A percentile compares a stretch with the other conserved stretches of the same genome.
These are phyloP conservation scores for Lysiphlebus fabarum DNA, from an alignment of 1,140 invertebrate species.

Conservation along the genomic window DNA sequence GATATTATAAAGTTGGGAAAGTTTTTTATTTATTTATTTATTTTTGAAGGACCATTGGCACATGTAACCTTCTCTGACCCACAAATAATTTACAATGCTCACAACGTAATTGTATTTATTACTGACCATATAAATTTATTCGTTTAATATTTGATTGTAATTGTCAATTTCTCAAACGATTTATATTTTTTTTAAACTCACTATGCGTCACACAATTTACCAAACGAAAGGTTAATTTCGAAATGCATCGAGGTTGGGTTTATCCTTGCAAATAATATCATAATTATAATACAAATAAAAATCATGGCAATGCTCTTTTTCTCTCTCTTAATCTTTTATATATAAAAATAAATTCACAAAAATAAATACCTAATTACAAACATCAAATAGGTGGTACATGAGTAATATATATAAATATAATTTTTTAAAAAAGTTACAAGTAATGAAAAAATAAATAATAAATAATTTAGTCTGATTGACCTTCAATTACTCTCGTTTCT, in stretches of 20 bases:
- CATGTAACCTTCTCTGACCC: too few relatives aligned
- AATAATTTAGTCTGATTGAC: not conserved
- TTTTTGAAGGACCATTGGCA: too few relatives aligned
- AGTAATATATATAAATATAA: not conserved
- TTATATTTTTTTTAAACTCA: not conserved
- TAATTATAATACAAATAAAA: too few relatives aligned
- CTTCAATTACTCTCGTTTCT: slow-evolving; percentile 12
- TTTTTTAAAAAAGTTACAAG: not conserved
- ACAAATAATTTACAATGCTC: too few relatives aligned
- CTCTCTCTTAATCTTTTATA: not conserved
- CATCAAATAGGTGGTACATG: not conserved
- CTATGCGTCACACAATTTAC: slow-evolving; percentile 6
- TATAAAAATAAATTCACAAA: not conserved
- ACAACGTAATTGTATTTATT: too few relatives aligned
- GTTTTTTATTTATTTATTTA: too few relatives aligned
- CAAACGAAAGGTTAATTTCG: slow-evolving; percentile 11
- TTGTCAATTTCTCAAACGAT: too few relatives aligned
- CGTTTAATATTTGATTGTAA: too few relatives aligned
- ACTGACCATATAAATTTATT: too few relatives aligned
- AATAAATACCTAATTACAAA: not conserved
- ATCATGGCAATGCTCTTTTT: not conserved
- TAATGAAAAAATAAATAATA: not conserved
- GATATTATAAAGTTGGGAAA: too few relatives aligned
- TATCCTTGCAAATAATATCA: too few relatives aligned
- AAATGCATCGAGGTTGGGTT: not conserved